A percentile compares a stretch with the other conserved stretches of the same genome.
phyloP scores from a whole-genome alignment of 1,140 invertebrate species.

The Mesaphorura yosii region DNA sequence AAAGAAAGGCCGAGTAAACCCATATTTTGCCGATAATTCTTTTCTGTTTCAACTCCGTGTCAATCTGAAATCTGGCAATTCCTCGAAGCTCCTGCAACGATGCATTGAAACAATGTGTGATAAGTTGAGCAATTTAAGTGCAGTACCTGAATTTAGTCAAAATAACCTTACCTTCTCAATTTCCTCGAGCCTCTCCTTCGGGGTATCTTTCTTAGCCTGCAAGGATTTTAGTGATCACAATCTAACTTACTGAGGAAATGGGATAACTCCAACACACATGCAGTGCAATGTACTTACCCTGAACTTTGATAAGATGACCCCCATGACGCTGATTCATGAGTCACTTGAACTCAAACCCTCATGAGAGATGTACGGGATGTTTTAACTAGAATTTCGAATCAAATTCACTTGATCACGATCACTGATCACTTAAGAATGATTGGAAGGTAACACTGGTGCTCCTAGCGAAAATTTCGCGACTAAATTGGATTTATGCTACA shows the following conservation, averaged over 20 bases:
- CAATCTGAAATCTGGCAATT: conserved; percentile 63
- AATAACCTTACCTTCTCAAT: conserved; percentile 48
- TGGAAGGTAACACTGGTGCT: too few species aligned
- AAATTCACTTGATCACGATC: too few species aligned
- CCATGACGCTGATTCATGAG: conserved; percentile 16
- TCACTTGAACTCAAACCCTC: not conserved
- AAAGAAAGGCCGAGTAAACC: conserved; percentile 64
- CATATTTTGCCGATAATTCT: conserved; percentile 65
- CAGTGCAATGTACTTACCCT: conserved; percentile 22
- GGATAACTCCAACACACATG: too few species aligned
- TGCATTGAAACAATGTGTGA: conserved; percentile 12
- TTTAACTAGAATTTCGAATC: too few species aligned
- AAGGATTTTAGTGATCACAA: conserved; percentile 34
- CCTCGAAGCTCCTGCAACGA: conserved; percentile 55
- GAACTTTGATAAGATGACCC: conserved; percentile 32
- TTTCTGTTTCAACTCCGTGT: conserved; percentile 65
- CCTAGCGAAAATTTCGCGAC: too few species aligned
- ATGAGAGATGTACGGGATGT: too few species aligned
- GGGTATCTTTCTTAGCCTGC: conserved; percentile 68
- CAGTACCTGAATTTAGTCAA: conserved; percentile 18
- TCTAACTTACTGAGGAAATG: not conserved
- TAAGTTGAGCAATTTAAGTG: conserved; percentile 23
- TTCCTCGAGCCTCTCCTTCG: conserved; percentile 55
- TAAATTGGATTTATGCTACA: too few species aligned
- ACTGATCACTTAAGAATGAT: too few species aligned